These are phyloP conservation scores for Eucriotettix oculatus DNA, from an alignment of 2,888 invertebrate species.

Conservation along the genomic window DNA sequence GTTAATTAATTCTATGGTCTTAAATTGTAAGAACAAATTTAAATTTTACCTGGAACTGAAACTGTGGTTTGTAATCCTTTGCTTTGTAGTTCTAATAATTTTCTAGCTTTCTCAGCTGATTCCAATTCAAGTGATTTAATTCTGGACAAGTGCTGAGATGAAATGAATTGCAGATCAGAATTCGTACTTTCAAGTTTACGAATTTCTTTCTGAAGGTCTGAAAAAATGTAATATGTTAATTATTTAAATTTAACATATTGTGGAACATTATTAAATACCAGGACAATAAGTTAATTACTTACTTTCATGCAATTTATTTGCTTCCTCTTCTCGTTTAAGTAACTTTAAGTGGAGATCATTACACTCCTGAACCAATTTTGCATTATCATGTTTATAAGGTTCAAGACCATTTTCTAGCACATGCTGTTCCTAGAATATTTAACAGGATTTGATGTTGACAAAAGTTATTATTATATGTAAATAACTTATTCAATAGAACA, in stretches of 20 bases:
- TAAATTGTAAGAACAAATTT: no score
- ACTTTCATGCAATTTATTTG: slow-evolving; percentile 39
- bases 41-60: slow-evolving; percentile 17
- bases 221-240: neutral
- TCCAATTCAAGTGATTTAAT: slow-evolving; percentile 44
- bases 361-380: slow-evolving; percentile 55
- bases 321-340: slow-evolving; percentile 45
- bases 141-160: slow-evolving; percentile 35
- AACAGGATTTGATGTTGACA: neutral
- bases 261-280: no score
- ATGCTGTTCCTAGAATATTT: slow-evolving; percentile 41
- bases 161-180: slow-evolving; percentile 41
- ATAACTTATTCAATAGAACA: no score
- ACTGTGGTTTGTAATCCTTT: slow-evolving; percentile 25
- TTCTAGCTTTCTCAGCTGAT: slow-evolving; percentile 35
- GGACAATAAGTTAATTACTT: slow-evolving; percentile 3
- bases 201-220: slow-evolving; percentile 20
- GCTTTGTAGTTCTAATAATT: slow-evolving; percentile 31
- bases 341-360: slow-evolving; percentile 53
- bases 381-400: slow-evolving; percentile 68
- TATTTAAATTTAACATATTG: no score
- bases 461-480: no score
- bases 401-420: slow-evolving; percentile 53
- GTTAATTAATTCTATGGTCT: no score
- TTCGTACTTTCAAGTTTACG: slow-evolving; percentile 36